These are phyloP conservation scores for Hippocampus kuda DNA, from an alignment of 2,797 vertebrate genomes.

Conservation along the genomic window DNA sequence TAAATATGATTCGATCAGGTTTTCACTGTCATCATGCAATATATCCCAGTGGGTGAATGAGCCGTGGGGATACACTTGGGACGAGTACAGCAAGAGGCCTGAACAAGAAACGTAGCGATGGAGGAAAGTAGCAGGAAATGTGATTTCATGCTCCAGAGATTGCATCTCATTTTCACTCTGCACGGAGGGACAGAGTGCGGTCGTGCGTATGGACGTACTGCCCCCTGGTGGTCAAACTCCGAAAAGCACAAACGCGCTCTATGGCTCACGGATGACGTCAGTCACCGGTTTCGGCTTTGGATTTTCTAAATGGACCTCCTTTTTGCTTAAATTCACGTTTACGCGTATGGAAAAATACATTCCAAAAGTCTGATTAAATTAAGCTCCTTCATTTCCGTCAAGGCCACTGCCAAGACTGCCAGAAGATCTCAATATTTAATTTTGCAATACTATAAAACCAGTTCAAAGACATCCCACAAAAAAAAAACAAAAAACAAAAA, in stretches of 20 bases:
- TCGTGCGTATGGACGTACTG: conserved; percentile 40
- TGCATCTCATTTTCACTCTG: conserved; percentile 56
- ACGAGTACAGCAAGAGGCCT: conserved; percentile 15
- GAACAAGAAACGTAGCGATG: conserved; percentile 33
- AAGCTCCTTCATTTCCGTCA: neutral
- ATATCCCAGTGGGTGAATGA: conserved; percentile 15
- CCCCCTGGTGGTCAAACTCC: conserved; percentile 43
- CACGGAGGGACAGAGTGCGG: conserved; percentile 4
- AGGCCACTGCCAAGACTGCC: neutral
- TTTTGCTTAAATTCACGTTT: neutral
- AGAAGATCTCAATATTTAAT: neutral
- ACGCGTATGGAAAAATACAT: neutral
- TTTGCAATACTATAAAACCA: neutral
- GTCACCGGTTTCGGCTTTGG: neutral
- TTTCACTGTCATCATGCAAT: conserved; percentile 10
- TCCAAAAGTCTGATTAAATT: neutral
- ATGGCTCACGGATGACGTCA: neutral
- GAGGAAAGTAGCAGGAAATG: conserved; percentile 57
- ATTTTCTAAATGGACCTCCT: neutral
- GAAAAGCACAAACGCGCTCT: neutral
- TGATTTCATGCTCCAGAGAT: conserved; percentile 64
- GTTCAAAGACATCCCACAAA: no score
- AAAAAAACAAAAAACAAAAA: no score
- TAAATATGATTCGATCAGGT: conserved; percentile 31
- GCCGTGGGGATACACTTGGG: conserved; percentile 15